Evolutionary conservation across 2,113 vertebrate genomes (phyloP).

Genomic region (Lagopus muta): DNA sequence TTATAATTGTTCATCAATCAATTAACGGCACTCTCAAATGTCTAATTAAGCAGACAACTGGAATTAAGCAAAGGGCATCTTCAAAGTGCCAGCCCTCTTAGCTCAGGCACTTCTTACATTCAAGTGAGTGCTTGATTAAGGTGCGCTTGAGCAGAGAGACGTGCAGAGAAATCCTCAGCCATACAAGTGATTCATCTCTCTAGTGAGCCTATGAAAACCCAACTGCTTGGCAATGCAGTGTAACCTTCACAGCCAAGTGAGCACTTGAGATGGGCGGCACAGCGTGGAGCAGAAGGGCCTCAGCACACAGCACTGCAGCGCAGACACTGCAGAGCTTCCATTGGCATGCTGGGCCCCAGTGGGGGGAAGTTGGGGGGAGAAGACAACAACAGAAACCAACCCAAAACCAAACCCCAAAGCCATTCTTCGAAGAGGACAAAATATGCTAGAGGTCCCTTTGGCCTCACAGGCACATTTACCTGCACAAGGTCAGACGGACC

Average conservation of each 20-base stretch:
- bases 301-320: neutral
- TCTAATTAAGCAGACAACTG: conserved; percentile 75
- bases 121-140: conserved; percentile 73
- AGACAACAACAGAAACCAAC: neutral
- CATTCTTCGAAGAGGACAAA: accelerated
- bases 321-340: neutral
- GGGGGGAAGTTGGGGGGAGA: neutral
- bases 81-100: conserved; percentile 57
- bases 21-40: conserved; percentile 65
- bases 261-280: neutral
- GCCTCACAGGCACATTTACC: neutral
- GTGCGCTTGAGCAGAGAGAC: conserved; percentile 30
- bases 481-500: neutral
- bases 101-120: conserved; percentile 42
- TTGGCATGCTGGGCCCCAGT: neutral
- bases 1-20: conserved; percentile 78
- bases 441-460: accelerated
- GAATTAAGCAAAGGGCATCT: conserved; percentile 76
- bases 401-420: accelerated
- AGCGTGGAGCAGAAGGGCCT: neutral
- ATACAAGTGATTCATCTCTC: neutral
- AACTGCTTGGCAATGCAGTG: neutral
- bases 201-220: neutral
- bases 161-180: conserved; percentile 7
- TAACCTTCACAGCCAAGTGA: conserved; percentile 24